These are phyloP conservation scores for Erethizon dorsatum DNA, from an alignment of 2,797 vertebrate genomes.

Conservation along the genomic window DNA sequence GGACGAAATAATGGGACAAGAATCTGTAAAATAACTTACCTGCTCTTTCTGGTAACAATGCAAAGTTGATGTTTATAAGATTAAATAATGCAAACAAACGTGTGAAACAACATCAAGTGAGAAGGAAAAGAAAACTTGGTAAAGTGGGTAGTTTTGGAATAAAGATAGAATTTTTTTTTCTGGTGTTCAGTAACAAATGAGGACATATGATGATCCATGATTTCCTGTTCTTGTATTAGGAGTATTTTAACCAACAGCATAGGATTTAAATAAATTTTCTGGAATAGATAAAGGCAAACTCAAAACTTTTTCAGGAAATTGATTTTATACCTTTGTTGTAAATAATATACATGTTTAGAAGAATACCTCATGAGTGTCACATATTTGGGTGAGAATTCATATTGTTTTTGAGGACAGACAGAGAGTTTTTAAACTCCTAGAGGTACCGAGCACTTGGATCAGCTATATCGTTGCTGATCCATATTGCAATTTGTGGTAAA, in stretches of 20 bases:
- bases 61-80: conserved; percentile 46
- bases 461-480: not conserved
- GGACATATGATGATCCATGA: not conserved
- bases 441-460: not conserved
- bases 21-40: conserved; percentile 76
- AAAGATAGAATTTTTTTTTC: not conserved
- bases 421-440: not conserved
- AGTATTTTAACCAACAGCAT: conserved; percentile 27
- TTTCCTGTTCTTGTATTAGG: not conserved
- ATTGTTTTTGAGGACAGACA: not conserved
- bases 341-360: not conserved
- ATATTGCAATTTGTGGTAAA: not conserved
- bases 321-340: not conserved
- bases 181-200: not conserved
- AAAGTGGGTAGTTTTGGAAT: not conserved
- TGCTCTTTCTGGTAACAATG: conserved; percentile 71
- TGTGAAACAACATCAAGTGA: not conserved
- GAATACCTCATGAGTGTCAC: not conserved
- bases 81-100: conserved; percentile 51
- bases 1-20: conserved; percentile 75
- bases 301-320: not conserved
- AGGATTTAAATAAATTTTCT: conserved; percentile 2
- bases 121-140: not conserved
- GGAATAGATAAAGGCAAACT: conserved; percentile 9
- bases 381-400: conserved; percentile 15